A percentile compares a stretch with the other conserved stretches of the same genome.
phyloP scores from a whole-genome alignment of 2,888 invertebrate species.

The Stenodera caucasica region DNA sequence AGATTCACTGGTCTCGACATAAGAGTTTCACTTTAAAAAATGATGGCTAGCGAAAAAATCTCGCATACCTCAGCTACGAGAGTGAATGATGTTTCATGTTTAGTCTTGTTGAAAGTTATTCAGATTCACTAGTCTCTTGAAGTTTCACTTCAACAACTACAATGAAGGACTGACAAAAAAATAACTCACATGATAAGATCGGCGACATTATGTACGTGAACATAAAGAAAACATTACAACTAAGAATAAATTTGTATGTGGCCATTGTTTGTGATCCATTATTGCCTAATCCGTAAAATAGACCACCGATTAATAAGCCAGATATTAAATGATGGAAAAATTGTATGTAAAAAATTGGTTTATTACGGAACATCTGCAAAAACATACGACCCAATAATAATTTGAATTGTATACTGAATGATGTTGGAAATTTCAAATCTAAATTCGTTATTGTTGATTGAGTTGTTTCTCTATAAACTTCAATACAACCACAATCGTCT shows the following conservation, averaged over 20 bases:
- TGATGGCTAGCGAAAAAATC: too few species aligned
- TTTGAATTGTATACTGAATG: constrained; percentile 60
- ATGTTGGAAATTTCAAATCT: constrained; percentile 55
- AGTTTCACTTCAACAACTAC: too few species aligned
- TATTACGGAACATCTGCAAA: constrained; percentile 60
- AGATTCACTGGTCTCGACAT: too few species aligned
- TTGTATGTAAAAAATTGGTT: constrained; percentile 59
- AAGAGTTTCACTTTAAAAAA: too few species aligned
- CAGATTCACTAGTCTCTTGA: too few species aligned
- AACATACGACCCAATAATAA: constrained; percentile 61
- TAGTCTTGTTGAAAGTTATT: too few species aligned
- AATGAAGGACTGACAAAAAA: too few species aligned
- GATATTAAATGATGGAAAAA: constrained; percentile 61
- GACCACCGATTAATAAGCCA: constrained; percentile 60
- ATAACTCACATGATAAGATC: constrained; percentile 62
- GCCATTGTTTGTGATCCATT: constrained; percentile 60
- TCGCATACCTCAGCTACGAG: too few species aligned
- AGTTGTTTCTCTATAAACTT: constrained; percentile 25
- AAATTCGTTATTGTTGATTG: constrained; percentile 35
- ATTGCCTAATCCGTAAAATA: constrained; percentile 63
- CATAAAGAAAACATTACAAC: constrained; percentile 64
- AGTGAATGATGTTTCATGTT: too few species aligned
- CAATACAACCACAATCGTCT: constrained; percentile 1
- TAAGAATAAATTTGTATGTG: constrained; percentile 65
- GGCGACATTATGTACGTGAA: constrained; percentile 67